Percentiles rank a stretch among this genome's conserved stretches.
Evolutionary conservation across 2,113 vertebrate species (phyloP).

Genomic region (Etheostoma spectabile): DNA sequence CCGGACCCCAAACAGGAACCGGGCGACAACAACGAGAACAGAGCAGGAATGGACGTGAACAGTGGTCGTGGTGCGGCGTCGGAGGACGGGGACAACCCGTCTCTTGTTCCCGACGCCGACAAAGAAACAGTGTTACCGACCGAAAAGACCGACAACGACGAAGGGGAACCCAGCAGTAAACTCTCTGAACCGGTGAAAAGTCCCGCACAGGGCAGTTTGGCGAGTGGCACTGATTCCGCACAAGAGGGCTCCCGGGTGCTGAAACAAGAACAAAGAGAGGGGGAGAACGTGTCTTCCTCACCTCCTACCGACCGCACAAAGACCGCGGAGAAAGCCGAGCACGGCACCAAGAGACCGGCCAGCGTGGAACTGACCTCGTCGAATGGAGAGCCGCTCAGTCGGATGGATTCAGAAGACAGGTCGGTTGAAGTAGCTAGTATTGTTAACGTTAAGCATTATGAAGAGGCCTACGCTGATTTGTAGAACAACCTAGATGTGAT

Average conservation of each 20-base stretch:
- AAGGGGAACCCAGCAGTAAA: slow-evolving; percentile 22
- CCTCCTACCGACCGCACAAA: slow-evolving; percentile 60
- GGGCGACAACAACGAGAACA: slow-evolving; percentile 73
- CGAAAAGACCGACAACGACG: neutral
- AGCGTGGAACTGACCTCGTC: slow-evolving; percentile 86
- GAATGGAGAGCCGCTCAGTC: slow-evolving; percentile 92
- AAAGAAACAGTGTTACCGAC: slow-evolving; percentile 7
- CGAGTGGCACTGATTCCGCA: slow-evolving; percentile 63
- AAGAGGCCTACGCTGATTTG: neutral
- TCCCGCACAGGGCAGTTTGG: slow-evolving; percentile 69
- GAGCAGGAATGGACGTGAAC: slow-evolving; percentile 67
- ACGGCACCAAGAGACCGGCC: slow-evolving; percentile 72
- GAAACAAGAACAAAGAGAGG: slow-evolving; percentile 83
- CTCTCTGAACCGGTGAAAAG: slow-evolving; percentile 62
- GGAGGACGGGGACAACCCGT: slow-evolving; percentile 14
- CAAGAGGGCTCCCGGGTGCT: slow-evolving; percentile 75
- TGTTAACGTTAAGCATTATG: neutral
- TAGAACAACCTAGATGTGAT: neutral
- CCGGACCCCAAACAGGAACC: slow-evolving; percentile 78
- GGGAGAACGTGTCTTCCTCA: slow-evolving; percentile 72
- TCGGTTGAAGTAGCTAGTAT: slow-evolving; percentile 72
- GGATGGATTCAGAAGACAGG: slow-evolving; percentile 98
- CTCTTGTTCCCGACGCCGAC: neutral
- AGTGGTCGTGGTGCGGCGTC: slow-evolving; percentile 38
- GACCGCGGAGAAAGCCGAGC: slow-evolving; percentile 65